phyloP scores from a whole-genome alignment of 2,797 vertebrate genomes.

The Chiloscyllium punctatum region DNA sequence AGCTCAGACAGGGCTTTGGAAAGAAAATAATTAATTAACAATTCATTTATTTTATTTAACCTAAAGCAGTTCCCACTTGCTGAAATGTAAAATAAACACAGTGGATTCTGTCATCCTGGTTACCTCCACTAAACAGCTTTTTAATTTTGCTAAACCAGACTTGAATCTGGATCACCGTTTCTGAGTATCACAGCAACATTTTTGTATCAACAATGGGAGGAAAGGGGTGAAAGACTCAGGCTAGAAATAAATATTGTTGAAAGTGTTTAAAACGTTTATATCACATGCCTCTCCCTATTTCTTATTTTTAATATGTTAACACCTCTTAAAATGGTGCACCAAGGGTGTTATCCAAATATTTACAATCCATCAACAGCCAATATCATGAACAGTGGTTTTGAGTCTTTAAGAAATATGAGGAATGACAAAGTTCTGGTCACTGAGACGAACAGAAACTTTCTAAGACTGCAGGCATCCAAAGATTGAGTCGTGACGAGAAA shows the following conservation, averaged over 20 bases:
- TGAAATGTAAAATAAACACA: constrained; percentile 24
- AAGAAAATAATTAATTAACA: constrained; percentile 29
- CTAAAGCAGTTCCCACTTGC: neutral
- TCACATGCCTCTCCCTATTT: neutral
- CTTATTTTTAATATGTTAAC: neutral
- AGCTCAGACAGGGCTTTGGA: neutral
- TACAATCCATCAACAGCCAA: neutral
- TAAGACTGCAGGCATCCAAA: neutral
- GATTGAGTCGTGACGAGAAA: neutral
- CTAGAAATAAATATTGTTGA: neutral
- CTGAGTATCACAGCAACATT: neutral
- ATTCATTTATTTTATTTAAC: constrained; percentile 33
- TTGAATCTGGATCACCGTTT: neutral
- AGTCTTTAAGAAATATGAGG: neutral
- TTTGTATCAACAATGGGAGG: neutral
- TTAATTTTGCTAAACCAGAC: neutral
- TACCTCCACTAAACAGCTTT: neutral
- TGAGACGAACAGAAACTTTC: neutral
- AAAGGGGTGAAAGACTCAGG: neutral
- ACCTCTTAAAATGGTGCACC: neutral
- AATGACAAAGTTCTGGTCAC: neutral
- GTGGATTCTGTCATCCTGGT: neutral
- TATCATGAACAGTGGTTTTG: neutral
- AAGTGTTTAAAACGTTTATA: neutral
- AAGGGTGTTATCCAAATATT: neutral